A percentile compares a stretch with the other conserved stretches of the same genome.
Evolutionary conservation across 2,113 vertebrate species (phyloP).

Genomic region (Catharus fuscescens): DNA sequence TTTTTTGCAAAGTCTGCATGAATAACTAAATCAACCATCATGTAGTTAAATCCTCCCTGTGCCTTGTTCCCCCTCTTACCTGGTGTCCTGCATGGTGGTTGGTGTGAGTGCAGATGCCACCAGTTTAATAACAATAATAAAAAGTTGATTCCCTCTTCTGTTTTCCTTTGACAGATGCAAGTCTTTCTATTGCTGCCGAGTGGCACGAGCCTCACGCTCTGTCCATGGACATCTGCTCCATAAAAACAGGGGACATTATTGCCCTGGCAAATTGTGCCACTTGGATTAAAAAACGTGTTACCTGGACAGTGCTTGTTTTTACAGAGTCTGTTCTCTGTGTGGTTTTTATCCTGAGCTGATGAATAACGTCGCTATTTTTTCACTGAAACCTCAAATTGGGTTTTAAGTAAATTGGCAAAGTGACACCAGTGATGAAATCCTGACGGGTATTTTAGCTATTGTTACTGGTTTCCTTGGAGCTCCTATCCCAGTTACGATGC

Average conservation of each 20-base stretch:
- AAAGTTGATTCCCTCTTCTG: conserved; percentile 52
- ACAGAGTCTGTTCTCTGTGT: not conserved
- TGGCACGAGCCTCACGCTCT: not conserved
- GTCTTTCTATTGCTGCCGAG: conserved; percentile 8
- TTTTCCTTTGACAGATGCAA: conserved; percentile 57
- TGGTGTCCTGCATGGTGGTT: not conserved
- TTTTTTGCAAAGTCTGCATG: not conserved
- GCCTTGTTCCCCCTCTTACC: not conserved
- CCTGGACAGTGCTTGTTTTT: conserved; percentile 4
- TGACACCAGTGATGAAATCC: conserved; percentile 19
- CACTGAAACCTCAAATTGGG: not conserved
- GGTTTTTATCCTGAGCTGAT: not conserved
- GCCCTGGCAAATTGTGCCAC: not conserved
- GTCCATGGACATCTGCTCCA: conserved; percentile 45
- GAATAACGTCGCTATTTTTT: not conserved
- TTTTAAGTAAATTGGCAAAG: conserved; percentile 12
- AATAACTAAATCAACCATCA: not conserved
- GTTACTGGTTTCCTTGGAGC: conserved; percentile 31
- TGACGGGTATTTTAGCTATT: not conserved
- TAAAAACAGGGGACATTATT: conserved; percentile 4
- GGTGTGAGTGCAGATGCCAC: not conserved
- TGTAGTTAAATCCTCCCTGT: not conserved
- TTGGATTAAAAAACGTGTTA: conserved; percentile 5
- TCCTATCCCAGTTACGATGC: not conserved
- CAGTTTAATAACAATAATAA: conserved; percentile 12